Conservation (phyloP, 2,113 vertebrate genomes). For the Alligator mississippiensis region DNA sequence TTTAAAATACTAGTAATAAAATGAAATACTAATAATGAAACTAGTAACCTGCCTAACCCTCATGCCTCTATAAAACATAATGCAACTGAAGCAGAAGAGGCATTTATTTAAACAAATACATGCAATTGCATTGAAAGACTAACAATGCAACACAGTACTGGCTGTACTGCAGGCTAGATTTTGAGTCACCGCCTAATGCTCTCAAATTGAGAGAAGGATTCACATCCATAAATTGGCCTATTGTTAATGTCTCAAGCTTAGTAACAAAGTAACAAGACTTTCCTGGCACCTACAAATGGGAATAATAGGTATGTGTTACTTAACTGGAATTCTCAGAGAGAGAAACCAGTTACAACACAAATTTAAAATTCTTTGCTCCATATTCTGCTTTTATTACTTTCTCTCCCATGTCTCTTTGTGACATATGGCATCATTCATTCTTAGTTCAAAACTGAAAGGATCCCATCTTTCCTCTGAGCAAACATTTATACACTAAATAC, state of each 20-base stretch:
- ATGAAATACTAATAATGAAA: neutral
- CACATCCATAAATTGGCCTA: fast-evolving
- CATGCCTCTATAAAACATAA: neutral
- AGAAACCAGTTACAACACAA: neutral
- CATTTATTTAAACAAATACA: constrained; percentile 25
- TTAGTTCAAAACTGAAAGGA: too few species aligned
- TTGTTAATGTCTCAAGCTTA: neutral
- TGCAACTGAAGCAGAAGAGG: neutral
- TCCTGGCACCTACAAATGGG: neutral
- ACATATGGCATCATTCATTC: too few species aligned
- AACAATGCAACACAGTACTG: neutral
- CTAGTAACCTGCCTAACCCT: neutral
- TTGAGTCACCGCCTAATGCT: neutral
- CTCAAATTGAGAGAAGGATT: neutral
- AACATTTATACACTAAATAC: too few species aligned
- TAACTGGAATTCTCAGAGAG: neutral
- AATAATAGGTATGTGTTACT: neutral
- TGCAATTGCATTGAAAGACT: neutral
- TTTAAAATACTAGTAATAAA: neutral
- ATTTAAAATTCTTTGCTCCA: neutral
- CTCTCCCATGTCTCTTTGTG: too few species aligned
- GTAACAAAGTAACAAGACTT: neutral
- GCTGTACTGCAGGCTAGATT: neutral
- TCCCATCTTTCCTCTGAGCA: too few species aligned
- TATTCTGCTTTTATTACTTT: neutral